Evolutionary conservation across 2,888 invertebrate species (phyloP).

Genomic region (Scaptomyza parva): DNA sequence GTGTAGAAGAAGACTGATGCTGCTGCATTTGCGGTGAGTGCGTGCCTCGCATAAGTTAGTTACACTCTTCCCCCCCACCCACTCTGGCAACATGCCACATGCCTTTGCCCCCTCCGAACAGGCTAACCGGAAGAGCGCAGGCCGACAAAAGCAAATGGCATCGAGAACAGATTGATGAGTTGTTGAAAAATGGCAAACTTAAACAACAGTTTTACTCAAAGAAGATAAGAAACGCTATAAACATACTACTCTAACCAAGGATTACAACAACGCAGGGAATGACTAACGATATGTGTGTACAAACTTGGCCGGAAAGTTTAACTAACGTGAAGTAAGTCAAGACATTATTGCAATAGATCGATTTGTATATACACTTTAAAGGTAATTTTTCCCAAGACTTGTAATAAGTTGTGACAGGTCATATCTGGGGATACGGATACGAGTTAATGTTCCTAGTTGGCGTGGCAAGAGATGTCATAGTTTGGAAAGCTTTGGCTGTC

Average conservation of each 20-base stretch:
- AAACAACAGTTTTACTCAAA: conserved; percentile 71
- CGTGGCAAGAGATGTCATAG: background rate
- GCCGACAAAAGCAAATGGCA: conserved; percentile 55
- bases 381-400: too few species aligned
- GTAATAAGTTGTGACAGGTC: background rate
- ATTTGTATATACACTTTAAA: background rate
- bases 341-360: conserved; percentile 32
- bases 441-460: background rate
- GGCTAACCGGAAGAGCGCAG: conserved; percentile 38
- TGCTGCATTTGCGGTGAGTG: conserved; percentile 79
- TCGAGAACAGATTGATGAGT: conserved; percentile 78
- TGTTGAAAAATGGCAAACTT: conserved; percentile 81
- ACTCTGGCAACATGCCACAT: background rate
- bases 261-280: conserved; percentile 42
- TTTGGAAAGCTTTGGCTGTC: background rate
- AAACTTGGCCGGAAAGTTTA: conserved; percentile 5
- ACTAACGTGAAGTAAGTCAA: conserved; percentile 4
- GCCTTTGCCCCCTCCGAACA: conserved; percentile 35
- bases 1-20: conserved; percentile 75
- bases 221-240: conserved; percentile 33
- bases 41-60: conserved; percentile 80
- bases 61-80: background rate
- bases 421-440: conserved; percentile 1
- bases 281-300: conserved; percentile 49
- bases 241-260: conserved; percentile 6